Conservation (phyloP, 2,113 vertebrate species). For the Apodemus sylvaticus region DNA sequence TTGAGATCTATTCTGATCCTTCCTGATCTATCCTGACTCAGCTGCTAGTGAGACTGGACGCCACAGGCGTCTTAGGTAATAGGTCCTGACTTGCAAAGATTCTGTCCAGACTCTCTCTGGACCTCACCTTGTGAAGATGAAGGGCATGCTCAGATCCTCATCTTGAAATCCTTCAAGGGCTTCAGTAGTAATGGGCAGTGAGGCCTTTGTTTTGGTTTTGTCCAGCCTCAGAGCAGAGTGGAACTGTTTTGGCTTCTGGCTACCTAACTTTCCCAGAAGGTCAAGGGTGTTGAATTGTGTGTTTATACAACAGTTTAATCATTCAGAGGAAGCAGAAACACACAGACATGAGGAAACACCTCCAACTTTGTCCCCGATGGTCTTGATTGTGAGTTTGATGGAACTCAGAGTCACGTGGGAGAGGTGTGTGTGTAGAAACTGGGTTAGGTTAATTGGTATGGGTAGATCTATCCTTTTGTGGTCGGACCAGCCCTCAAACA, state of each 20-base stretch:
- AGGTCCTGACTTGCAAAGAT: not conserved
- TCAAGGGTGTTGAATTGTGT: not conserved
- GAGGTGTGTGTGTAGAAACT: not conserved
- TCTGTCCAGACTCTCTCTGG: rapidly evolving
- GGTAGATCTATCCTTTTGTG: not conserved
- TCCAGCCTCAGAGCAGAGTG: no score
- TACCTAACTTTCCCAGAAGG: not conserved
- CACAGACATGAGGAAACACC: no score
- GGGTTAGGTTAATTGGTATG: not conserved
- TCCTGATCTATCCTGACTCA: no score
- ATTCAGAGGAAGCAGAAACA: not conserved
- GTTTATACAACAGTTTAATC: not conserved
- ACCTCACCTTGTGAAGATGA: not conserved
- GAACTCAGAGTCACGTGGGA: no score
- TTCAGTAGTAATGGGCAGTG: rapidly evolving
- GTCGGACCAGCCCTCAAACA: no score
- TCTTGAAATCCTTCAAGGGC: no score
- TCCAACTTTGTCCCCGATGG: no score
- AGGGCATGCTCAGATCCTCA: rapidly evolving
- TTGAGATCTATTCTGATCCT: not conserved
- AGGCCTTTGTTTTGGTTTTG: not conserved
- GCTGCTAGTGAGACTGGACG: rapidly evolving
- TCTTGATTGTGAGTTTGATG: not conserved
- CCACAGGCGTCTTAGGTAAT: rapidly evolving
- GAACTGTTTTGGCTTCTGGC: no score